Evolutionary conservation across 2,888 invertebrate genomes (phyloP).

Genomic region (Autographa pulchrina): DNA sequence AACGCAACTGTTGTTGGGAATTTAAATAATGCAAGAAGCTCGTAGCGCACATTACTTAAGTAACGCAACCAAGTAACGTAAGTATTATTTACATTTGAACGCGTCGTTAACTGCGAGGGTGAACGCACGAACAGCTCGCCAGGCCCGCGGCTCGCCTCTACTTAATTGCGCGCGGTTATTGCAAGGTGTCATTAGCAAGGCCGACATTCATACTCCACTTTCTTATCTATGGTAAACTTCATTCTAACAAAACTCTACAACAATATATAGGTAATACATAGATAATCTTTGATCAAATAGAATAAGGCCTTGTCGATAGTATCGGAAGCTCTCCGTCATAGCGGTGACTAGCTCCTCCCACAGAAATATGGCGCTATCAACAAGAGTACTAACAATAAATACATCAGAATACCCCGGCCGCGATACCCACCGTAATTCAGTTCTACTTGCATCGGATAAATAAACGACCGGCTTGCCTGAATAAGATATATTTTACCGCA

Average conservation of each 20-base stretch:
- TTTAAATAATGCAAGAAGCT: slow-evolving; percentile 53
- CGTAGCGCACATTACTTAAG: slow-evolving; percentile 24
- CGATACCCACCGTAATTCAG: slow-evolving; percentile 65
- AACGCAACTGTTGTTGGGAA: slow-evolving; percentile 42
- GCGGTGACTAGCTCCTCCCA: slow-evolving; percentile 40
- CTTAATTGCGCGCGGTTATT: slow-evolving; percentile 57
- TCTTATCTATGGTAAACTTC: slow-evolving; percentile 45
- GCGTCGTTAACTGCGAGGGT: slow-evolving; percentile 52
- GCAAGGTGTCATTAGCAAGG: slow-evolving; percentile 64
- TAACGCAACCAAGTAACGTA: slow-evolving; percentile 27
- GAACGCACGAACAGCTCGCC: slow-evolving; percentile 46
- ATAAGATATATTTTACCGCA: slow-evolving; percentile 38
- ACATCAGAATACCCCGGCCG: slow-evolving; percentile 56
- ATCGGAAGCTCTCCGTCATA: slow-evolving; percentile 36
- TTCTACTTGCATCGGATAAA: slow-evolving; percentile 34
- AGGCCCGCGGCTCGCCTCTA: slow-evolving; percentile 50
- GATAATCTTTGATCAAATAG: slow-evolving; percentile 45
- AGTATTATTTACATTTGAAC: slow-evolving; percentile 56
- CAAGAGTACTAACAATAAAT: slow-evolving; percentile 66
- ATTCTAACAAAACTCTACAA: slow-evolving; percentile 41
- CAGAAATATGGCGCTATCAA: slow-evolving; percentile 58
- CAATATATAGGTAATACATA: slow-evolving; percentile 43
- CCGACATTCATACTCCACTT: slow-evolving; percentile 54
- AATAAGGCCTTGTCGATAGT: slow-evolving; percentile 43
- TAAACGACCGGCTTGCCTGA: slow-evolving; percentile 33